Base-by-base conservation (phyloP, 2,888 invertebrate species). In the Rotaria sp. region DNA sequence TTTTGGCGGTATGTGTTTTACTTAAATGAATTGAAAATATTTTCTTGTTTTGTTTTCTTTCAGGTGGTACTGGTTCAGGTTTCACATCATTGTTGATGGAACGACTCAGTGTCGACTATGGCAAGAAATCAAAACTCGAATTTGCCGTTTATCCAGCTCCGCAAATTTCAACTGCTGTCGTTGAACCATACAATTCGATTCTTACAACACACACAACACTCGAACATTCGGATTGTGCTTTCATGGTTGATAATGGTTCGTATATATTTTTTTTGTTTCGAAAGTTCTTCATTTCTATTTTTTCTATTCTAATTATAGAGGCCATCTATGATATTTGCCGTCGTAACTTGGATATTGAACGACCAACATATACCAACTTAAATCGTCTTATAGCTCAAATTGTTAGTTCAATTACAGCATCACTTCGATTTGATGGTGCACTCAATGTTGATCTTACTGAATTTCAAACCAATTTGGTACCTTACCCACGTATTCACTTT, bases 121-220 rank as follows among this genome's bases (percentile, higher is more conserved):
- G 91, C 21, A 90, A 90, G 88, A 91, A 91, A 87, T 90, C 91
- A 24, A 90, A 90, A 85, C 92, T 96, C 85, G 95, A 95, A 90
- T 96, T 96, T 91, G 94, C 95, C 26, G 94, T 96, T 87, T 96
- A 96, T 90, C 96, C 96, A 11, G 95, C 96, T 26, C 96, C 96
- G 84, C 95, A 94, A 91, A 94, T 96, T 45, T 95, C 95, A 55
- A 96, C 96, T 0, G 95, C 96, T 0, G 96, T 96, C 24, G 96
- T 96, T 74, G 96, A 96, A 90, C 96, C 96, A 0, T 97, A 97
- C 94, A 97, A 97, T 93, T 96, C 96, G 0, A 96, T 97, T 87
- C 89, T 97, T 90, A 96, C 96, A 90, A 97, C 97, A 87, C 97
- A 97, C 93, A 97, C 96, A 86, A 96, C 96, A 87, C 89, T 93